phyloP scores from a whole-genome alignment of 2,888 invertebrate species.

The Salpingus planirostris region DNA sequence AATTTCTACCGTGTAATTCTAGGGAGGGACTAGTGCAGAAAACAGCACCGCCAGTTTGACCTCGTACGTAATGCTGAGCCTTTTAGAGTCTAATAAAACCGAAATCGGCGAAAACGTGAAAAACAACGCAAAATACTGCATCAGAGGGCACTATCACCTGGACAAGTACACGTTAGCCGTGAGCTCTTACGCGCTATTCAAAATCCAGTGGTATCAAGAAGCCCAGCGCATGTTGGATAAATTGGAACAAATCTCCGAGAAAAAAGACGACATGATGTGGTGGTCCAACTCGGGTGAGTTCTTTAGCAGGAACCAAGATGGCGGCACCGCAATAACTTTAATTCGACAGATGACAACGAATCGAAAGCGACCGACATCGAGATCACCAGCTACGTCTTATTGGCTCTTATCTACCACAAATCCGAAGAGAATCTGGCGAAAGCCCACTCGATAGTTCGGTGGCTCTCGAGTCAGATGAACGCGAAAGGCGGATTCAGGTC shows the following conservation, averaged over 20 bases:
- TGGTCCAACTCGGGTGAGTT: slow-evolving; percentile 45
- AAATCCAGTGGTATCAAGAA: slow-evolving; percentile 41
- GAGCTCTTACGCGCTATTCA: slow-evolving; percentile 45
- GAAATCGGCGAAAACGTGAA: slow-evolving; percentile 44
- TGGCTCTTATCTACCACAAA: slow-evolving; percentile 48
- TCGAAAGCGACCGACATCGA: slow-evolving; percentile 53
- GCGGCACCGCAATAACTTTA: too few relatives aligned
- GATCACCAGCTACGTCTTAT: slow-evolving; percentile 57
- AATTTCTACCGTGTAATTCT: slow-evolving; percentile 7
- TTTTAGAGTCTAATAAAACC: slow-evolving; percentile 49
- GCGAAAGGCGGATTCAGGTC: slow-evolving; percentile 64
- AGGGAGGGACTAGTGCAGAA: slow-evolving; percentile 50
- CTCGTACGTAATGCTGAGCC: slow-evolving; percentile 58
- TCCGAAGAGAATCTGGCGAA: slow-evolving; percentile 45
- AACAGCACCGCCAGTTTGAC: slow-evolving; percentile 54
- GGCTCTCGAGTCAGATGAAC: slow-evolving; percentile 62
- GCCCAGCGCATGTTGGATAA: slow-evolving; percentile 39
- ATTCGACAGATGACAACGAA: slow-evolving; percentile 4
- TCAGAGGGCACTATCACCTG: slow-evolving; percentile 35
- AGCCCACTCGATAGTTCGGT: slow-evolving; percentile 56
- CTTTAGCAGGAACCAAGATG: neutral
- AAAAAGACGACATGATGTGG: slow-evolving; percentile 43
- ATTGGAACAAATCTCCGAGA: slow-evolving; percentile 40
- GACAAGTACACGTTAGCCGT: slow-evolving; percentile 47
- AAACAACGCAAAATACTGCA: slow-evolving; percentile 53